Conservation (phyloP, 2,113 vertebrate genomes). For the Apus apus region DNA sequence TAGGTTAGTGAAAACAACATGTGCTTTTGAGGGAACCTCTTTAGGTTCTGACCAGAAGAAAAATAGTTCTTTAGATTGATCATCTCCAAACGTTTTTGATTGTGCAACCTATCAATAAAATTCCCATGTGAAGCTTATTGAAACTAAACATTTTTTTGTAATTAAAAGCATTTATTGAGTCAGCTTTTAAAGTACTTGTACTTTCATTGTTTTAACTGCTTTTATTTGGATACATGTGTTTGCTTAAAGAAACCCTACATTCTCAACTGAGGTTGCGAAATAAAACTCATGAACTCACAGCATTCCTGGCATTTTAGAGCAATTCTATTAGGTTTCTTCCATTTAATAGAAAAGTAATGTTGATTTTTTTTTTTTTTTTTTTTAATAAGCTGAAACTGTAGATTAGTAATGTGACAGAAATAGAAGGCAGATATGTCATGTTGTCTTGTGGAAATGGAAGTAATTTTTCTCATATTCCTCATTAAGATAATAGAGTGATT, state of each 20-base stretch:
- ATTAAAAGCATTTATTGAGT: not conserved
- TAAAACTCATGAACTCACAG: not conserved
- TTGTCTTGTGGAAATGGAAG: not conserved
- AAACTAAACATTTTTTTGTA: not conserved
- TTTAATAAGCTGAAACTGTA: not conserved
- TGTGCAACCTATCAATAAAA: not conserved
- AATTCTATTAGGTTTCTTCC: not conserved
- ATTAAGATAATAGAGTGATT: slow-evolving; percentile 2
- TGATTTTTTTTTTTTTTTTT: not conserved
- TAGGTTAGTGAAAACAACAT: not conserved
- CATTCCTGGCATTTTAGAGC: not conserved
- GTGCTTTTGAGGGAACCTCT: not conserved
- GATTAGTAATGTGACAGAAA: not conserved
- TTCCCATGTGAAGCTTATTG: not conserved
- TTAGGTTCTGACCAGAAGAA: not conserved
- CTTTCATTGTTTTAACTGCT: not conserved
- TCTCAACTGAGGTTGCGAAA: not conserved
- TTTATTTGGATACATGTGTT: not conserved
- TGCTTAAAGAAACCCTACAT: not conserved
- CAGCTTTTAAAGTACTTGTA: not conserved
- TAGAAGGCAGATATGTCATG: not conserved
- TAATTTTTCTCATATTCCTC: not conserved
- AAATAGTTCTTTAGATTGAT: not conserved
- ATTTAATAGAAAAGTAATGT: not conserved
- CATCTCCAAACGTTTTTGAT: not conserved